Conservation (phyloP, 2,797 vertebrate genomes). For the Loriculus beryllinus region DNA sequence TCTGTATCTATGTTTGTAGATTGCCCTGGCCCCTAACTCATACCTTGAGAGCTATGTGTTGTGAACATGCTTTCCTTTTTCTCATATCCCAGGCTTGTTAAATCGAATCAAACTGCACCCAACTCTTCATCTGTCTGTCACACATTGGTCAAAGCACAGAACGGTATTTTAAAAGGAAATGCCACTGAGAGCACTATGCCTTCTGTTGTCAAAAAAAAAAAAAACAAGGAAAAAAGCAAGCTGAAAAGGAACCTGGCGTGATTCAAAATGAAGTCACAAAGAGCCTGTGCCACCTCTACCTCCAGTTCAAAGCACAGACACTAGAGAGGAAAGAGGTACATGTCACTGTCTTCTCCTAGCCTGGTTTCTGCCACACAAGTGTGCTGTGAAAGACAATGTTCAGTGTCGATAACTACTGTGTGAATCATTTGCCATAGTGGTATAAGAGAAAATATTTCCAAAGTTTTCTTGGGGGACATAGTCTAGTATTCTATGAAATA, state of each 20-base stretch:
- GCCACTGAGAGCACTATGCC: not conserved
- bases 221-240: not conserved
- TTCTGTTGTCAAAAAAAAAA: not conserved
- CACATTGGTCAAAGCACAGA: slow-evolving; percentile 7
- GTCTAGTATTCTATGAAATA: not conserved
- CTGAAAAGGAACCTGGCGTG: slow-evolving; percentile 1
- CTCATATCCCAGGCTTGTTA: not conserved
- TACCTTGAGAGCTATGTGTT: not conserved
- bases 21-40: not conserved
- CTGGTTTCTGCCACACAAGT: not conserved
- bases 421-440: not conserved
- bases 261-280: slow-evolving; percentile 11
- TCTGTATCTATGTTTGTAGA: not conserved
- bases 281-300: not conserved
- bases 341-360: not conserved
- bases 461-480: not conserved
- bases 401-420: fast-evolving
- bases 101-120: not conserved
- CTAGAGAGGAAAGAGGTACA: not conserved
- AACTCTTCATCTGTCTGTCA: not conserved
- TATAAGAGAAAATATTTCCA: not conserved
- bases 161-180: slow-evolving; percentile 42
- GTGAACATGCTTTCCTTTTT: not conserved
- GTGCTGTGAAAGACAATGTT: not conserved
- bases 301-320: not conserved